Base-by-base conservation (phyloP, 1,140 invertebrate species). In the Papilio machaon region DNA sequence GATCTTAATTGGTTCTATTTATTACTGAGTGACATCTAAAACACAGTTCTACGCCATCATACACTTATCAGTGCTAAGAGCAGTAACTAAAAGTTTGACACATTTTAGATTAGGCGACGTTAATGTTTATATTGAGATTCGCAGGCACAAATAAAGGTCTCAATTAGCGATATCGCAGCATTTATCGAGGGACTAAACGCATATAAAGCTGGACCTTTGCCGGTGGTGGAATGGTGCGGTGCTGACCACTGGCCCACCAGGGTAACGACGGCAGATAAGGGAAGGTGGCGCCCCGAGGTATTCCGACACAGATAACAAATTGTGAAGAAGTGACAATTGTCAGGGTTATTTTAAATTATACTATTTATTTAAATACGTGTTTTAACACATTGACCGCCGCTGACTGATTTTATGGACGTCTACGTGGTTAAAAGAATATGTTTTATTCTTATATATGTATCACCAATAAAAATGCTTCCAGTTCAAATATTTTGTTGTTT, bases 211-310 rank as follows among this genome's bases (percentile, higher is more conserved):
- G 15, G 19, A n/a, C 38, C 38, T 38, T 38, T 38, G 54, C 5
- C 19, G 35, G 15, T 67, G 30, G 64, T 67, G 49, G 9, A 52
- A 15, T n/a, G 17, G 60, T 30, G 11, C 10, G 49, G 7, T 58
- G 75, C 23, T 78, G 49, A 77, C 75, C 75, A 77, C 54, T 52
- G 75, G 75, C 13, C 75, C 75, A 77, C 54, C 75, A 52, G 75
- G 17, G 75, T 2, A 43, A 38, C 75, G 75, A 17, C 52, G 30
- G 30, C 17, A 60, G 73, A 75, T 78, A 58, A 60, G 49, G 75
- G 75, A 10, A 10, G 49, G 23, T 58, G 75, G 75, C 75, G 75
- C 75, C 75, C 75, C 23, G 35, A 38, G 75, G 75, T 58, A 78
- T 78, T 78, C 54, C 13, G 10, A 58, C 75, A 19, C 10, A 7